phyloP scores from a whole-genome alignment of 2,797 vertebrate species.

The Orientallactaga sibirica region DNA sequence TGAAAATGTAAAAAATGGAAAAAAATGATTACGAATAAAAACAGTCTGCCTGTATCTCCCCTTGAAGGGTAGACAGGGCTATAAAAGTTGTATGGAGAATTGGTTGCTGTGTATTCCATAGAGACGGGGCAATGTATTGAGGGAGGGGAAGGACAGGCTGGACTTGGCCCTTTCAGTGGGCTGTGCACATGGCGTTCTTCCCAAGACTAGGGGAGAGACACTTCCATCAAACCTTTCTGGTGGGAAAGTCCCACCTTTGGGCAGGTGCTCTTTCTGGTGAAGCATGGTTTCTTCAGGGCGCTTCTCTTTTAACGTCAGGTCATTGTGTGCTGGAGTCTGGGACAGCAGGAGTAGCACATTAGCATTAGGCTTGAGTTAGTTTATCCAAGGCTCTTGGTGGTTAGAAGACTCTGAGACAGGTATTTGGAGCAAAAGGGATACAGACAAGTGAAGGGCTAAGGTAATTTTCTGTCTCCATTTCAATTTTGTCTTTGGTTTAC shows the following conservation, averaged over 20 bases:
- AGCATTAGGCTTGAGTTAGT: not conserved
- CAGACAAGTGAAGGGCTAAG: not conserved
- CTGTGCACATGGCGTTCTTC: not conserved
- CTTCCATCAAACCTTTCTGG: not conserved
- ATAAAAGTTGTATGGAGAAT: not conserved
- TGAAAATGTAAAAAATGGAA: no score
- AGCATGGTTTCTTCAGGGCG: not conserved
- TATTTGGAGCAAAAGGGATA: not conserved
- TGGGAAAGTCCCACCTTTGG: not conserved
- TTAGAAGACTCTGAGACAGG: not conserved
- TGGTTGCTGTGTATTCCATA: not conserved
- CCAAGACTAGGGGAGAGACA: not conserved
- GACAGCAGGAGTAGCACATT: not conserved
- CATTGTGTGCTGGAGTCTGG: not conserved
- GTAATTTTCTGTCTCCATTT: not conserved
- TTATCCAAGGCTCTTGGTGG: not conserved
- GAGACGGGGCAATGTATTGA: not conserved
- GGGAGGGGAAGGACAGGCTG: accelerated
- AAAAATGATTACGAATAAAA: no score
- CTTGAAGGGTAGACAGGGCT: not conserved
- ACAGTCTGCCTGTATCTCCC: not conserved
- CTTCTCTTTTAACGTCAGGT: conserved; percentile 15
- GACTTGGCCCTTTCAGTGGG: not conserved
- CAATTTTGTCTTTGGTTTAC: not conserved
- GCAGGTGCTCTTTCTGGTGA: not conserved